phyloP scores from a whole-genome alignment of 1,140 invertebrate genomes.

The Drosophila yakuba region DNA sequence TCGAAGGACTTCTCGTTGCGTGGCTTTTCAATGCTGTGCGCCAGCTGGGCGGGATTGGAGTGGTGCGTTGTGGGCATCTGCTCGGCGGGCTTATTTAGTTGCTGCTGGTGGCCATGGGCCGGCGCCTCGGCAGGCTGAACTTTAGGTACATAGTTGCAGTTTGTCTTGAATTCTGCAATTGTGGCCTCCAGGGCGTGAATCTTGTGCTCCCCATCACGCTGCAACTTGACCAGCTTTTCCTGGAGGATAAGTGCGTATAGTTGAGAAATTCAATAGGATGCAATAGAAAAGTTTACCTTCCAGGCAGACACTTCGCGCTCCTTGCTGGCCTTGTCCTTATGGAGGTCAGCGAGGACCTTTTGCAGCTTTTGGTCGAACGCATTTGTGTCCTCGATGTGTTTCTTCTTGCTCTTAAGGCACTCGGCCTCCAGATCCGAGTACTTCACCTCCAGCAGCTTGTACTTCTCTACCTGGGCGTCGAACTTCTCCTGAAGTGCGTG shows the following conservation, averaged over 20 bases:
- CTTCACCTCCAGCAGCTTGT: conserved; percentile 84
- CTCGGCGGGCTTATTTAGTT: conserved; percentile 54
- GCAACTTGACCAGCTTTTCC: conserved; percentile 66
- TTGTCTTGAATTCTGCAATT: conserved; percentile 55
- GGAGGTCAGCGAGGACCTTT: conserved; percentile 58
- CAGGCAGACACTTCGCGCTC: conserved; percentile 63
- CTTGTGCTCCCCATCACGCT: conserved; percentile 58
- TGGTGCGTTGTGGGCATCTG: conserved; percentile 39
- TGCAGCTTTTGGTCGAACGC: conserved; percentile 65
- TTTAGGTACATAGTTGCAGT: conserved; percentile 67
- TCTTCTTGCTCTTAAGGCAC: conserved; percentile 62
- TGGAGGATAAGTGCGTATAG: not conserved
- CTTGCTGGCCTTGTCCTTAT: conserved; percentile 62
- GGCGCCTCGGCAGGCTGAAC: conserved; percentile 41
- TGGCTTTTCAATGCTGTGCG: conserved; percentile 69
- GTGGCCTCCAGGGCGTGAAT: conserved; percentile 48
- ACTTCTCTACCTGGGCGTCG: conserved; percentile 85
- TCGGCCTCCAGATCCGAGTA: conserved; percentile 65
- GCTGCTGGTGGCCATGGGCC: conserved; percentile 37
- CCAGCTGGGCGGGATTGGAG: conserved; percentile 39
- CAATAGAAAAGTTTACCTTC: conserved; percentile 54
- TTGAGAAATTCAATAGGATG: not conserved
- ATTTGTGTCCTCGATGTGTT: conserved; percentile 70
- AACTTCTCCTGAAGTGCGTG: conserved; percentile 83
- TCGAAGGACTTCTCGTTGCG: conserved; percentile 77